A percentile compares a stretch with the other conserved stretches of the same genome.
These are phyloP conservation scores for Drosophila mimica DNA, from an alignment of 2,888 invertebrate species.

Conservation along the genomic window DNA sequence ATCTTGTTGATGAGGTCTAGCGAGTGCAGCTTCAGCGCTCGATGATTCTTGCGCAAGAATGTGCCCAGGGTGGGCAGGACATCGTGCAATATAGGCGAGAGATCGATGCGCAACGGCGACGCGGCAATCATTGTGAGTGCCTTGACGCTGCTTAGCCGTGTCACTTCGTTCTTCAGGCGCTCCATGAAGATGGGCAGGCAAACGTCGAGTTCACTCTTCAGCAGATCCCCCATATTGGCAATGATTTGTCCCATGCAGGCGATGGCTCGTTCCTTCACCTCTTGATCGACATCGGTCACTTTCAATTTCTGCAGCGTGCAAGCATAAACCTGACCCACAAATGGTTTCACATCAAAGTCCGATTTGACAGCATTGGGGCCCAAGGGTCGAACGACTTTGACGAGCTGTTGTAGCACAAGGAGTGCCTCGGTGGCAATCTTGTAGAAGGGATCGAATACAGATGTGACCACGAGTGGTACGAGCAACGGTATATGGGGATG, in stretches of 20 bases:
- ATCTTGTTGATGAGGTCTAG: constrained; percentile 95
- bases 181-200: constrained; percentile 98
- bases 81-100: constrained; percentile 93
- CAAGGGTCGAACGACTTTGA: constrained; percentile 94
- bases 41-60: constrained; percentile 97
- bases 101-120: constrained; percentile 93
- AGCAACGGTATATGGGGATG: constrained; percentile 92
- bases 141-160: constrained; percentile 97
- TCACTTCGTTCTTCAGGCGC: constrained; percentile 97
- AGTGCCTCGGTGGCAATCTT: constrained; percentile 99
- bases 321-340: constrained; percentile 92
- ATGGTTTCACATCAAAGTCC: constrained; percentile 91
- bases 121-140: constrained; percentile 97
- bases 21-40: constrained; percentile 96
- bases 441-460: constrained; percentile 98
- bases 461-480: constrained; percentile 93
- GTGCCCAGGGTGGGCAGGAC: constrained; percentile 96
- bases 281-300: constrained; percentile 99
- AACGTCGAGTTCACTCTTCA: constrained; percentile 91
- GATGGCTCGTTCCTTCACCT: constrained; percentile 99
- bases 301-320: constrained; percentile 94
- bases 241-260: constrained; percentile 98
- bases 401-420: constrained; percentile 95
- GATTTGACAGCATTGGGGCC: constrained; percentile 81
- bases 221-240: constrained; percentile 94